Conservation (phyloP, 2,888 invertebrate species). For the Sylvicola cinctus region DNA sequence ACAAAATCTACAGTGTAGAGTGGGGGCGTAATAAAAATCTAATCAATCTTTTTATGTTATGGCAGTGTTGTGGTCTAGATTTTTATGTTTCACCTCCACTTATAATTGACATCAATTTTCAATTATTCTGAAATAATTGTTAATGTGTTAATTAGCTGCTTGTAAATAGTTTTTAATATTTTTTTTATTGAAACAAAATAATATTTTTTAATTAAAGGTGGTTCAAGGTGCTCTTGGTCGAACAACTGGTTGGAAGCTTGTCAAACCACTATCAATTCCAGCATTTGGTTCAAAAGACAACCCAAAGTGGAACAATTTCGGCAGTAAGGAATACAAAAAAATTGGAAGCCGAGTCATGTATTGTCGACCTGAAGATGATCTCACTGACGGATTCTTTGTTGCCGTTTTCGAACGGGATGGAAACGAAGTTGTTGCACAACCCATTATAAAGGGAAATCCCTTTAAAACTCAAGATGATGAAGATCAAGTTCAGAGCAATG, state of each 20-base stretch:
- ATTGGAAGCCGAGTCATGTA: constrained; percentile 60
- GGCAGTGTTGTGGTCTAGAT: too few species aligned
- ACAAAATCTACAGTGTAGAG: too few species aligned
- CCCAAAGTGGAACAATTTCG: constrained; percentile 45
- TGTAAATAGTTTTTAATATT: too few species aligned
- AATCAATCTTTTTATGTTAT: too few species aligned
- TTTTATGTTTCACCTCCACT: too few species aligned
- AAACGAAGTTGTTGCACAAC: neutral
- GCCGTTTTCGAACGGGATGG: constrained; percentile 55
- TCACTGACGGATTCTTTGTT: constrained; percentile 88
- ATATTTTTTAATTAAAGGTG: constrained; percentile 32
- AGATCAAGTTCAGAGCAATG: too few species aligned
- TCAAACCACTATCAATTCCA: constrained; percentile 18
- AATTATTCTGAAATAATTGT: constrained; percentile 35
- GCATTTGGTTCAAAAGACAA: constrained; percentile 13
- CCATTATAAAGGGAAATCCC: too few species aligned
- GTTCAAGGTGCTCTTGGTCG: constrained; percentile 17
- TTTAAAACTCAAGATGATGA: too few species aligned
- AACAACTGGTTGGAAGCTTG: constrained; percentile 25
- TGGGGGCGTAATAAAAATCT: too few species aligned
- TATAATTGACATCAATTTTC: too few species aligned
- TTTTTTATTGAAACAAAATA: too few species aligned
- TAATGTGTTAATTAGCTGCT: constrained; percentile 28
- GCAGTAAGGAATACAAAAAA: constrained; percentile 39
- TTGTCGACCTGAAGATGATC: constrained; percentile 50